Evolutionary conservation across 2,113 vertebrate species (phyloP), one percentile per base, ranked within the genome.

Genomic region (Excalfactoria chinensis): DNA sequence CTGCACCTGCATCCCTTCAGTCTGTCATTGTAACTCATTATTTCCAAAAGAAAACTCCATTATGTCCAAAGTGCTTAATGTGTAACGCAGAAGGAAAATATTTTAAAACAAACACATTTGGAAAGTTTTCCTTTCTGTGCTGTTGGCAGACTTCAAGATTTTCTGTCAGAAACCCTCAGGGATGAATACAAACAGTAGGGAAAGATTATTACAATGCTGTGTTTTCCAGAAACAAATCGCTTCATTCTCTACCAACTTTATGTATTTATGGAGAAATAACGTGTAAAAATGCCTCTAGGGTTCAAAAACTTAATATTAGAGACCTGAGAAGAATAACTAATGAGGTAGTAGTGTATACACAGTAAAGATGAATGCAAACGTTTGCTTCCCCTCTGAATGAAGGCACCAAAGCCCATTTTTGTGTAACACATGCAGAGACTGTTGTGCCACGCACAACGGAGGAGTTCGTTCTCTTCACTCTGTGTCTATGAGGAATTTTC

Each of bases 321-420:
- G 56, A 77, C 93, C 87, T 92, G 85, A 77, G 88, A 76, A 72
- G 88, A 96, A 96, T 94, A 88, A 92, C 64, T 93, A 91, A 93
- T 71, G 75, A 85, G 56, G 70, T 8, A 23, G 44, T 16, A 78
- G 48, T 5, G 37, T 21, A 95, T 69, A 58, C 41, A 87, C 59
- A 75, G 84, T 41, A 75, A 92, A 93, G 87, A 88, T n/a, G 49
- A 89, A 93, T 58, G 76, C 73, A 96, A 97, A 94, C 96, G 92
- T 94, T 88, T 93, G 79, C 79, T 77, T 59, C 85, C 69, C 15
- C 86, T 49, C 19, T 46, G 67, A 93, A 16, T 10, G 64, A 92
- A 75, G 64, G 68, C 23, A 59, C 8, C 9, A 67, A 70, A 90
- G 25, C 51, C 53, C 34, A 19, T 70, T 86, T 76, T 11, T 37